These are phyloP conservation scores for Zaprionus camerounensis DNA, from an alignment of 1,140 invertebrate species.

Conservation along the genomic window DNA sequence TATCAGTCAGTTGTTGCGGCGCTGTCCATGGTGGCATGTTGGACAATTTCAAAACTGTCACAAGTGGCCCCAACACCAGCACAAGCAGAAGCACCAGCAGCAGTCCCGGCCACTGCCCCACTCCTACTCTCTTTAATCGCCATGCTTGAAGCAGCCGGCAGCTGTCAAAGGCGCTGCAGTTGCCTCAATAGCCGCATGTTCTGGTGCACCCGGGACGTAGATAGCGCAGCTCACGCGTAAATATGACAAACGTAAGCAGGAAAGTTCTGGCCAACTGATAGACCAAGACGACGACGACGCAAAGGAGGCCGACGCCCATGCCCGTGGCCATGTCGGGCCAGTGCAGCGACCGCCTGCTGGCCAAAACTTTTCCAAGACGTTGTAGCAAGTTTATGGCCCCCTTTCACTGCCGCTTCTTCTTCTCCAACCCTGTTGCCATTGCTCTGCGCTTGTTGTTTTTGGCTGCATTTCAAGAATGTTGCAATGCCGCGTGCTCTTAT, in stretches of 20 bases:
- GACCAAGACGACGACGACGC: constrained; percentile 7
- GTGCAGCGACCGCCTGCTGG: constrained; percentile 45
- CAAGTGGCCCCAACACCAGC: constrained; percentile 52
- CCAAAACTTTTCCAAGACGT: constrained; percentile 60
- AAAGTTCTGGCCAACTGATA: constrained; percentile 81
- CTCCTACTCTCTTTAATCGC: not conserved
- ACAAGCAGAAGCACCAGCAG: not conserved
- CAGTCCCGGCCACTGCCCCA: not conserved
- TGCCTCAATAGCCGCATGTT: constrained; percentile 58
- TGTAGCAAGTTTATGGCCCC: constrained; percentile 72
- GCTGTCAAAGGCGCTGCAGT: constrained; percentile 57
- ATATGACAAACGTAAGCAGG: constrained; percentile 81
- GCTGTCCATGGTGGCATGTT: constrained; percentile 67
- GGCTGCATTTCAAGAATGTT: constrained; percentile 75
- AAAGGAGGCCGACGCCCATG: not conserved
- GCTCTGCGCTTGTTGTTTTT: constrained; percentile 34
- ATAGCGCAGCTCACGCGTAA: constrained; percentile 70
- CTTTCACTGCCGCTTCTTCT: not conserved
- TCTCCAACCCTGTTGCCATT: no score
- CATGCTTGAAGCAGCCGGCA: constrained; percentile 29
- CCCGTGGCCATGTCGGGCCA: not conserved
- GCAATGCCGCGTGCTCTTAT: constrained; percentile 43
- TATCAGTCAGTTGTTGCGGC: constrained; percentile 76
- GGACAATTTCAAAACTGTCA: constrained; percentile 77
- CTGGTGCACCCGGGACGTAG: constrained; percentile 36